Evolutionary conservation across 2,113 vertebrate genomes (phyloP).

Genomic region (Burhinus oedicnemus): DNA sequence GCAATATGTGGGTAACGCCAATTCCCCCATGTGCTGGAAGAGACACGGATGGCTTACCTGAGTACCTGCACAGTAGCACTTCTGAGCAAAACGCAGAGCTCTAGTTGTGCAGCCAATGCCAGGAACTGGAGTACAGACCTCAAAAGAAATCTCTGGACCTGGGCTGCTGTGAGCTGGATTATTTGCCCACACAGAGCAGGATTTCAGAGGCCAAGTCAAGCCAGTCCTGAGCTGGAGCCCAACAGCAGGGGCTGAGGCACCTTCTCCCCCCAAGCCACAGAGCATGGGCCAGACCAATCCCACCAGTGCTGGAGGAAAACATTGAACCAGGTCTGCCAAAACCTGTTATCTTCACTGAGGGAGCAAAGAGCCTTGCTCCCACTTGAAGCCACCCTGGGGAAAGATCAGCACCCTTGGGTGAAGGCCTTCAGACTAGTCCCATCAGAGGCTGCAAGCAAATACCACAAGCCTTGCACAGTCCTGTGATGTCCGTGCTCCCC

Average conservation of each 20-base stretch:
- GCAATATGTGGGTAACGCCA: rapidly evolving
- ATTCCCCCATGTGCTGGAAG: not conserved
- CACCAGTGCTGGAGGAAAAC: not conserved
- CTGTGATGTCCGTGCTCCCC: not conserved
- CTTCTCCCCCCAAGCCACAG: not conserved
- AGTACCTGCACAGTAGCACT: not conserved
- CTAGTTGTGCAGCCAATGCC: not conserved
- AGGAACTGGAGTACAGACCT: not conserved
- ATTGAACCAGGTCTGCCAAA: not conserved
- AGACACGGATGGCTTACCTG: not conserved
- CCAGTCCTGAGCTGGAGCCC: not conserved
- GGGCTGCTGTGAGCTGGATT: not conserved
- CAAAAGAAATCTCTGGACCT: not conserved
- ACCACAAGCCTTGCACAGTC: not conserved
- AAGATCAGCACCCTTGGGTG: not conserved
- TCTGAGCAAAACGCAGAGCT: not conserved
- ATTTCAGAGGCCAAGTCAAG: not conserved
- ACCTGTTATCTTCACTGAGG: not conserved
- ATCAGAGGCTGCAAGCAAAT: not conserved
- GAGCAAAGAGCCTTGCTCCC: not conserved
- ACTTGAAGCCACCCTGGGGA: not conserved
- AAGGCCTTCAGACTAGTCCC: not conserved
- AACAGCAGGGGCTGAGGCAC: not conserved
- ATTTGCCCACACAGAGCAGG: not conserved
- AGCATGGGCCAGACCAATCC: not conserved